Evolutionary conservation across 2,113 vertebrate species (phyloP).

Genomic region (Megaleporinus macrocephalus): DNA sequence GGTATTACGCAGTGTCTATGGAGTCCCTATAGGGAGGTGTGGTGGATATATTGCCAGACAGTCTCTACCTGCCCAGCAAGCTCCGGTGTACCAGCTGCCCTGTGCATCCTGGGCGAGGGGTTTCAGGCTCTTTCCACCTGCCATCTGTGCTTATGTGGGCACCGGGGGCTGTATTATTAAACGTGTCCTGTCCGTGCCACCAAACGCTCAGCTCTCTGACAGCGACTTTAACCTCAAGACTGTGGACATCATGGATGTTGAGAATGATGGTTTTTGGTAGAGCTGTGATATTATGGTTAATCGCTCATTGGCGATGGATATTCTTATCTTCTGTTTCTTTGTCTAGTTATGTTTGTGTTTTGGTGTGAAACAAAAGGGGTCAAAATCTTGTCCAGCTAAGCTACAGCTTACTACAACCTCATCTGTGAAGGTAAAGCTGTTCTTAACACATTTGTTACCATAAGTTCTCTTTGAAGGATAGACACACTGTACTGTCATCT

Average conservation of each 20-base stretch:
- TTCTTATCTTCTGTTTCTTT: too few species aligned
- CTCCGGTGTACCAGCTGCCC: conserved; percentile 52
- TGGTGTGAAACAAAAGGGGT: too few species aligned
- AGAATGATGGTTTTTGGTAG: not conserved
- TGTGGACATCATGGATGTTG: not conserved
- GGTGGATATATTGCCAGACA: conserved; percentile 38
- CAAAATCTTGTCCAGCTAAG: too few species aligned
- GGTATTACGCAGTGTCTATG: conserved; percentile 52
- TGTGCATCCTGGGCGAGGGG: conserved; percentile 5
- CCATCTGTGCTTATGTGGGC: conserved; percentile 5
- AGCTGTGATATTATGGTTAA: not conserved
- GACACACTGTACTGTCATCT: too few species aligned
- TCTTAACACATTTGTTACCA: too few species aligned
- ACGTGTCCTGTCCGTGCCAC: conserved; percentile 23
- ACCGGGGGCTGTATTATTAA: not conserved
- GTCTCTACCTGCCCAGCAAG: conserved; percentile 40
- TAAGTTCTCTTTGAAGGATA: too few species aligned
- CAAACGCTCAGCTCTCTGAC: not conserved
- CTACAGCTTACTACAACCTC: too few species aligned
- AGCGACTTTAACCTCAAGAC: not conserved
- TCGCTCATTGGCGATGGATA: too few species aligned
- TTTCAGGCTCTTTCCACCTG: not conserved
- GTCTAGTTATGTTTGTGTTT: too few species aligned
- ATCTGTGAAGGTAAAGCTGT: too few species aligned
- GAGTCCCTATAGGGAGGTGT: conserved; percentile 44